phyloP scores from a whole-genome alignment of 2,888 invertebrate species.

The Caenorhabditis zanzibari region DNA sequence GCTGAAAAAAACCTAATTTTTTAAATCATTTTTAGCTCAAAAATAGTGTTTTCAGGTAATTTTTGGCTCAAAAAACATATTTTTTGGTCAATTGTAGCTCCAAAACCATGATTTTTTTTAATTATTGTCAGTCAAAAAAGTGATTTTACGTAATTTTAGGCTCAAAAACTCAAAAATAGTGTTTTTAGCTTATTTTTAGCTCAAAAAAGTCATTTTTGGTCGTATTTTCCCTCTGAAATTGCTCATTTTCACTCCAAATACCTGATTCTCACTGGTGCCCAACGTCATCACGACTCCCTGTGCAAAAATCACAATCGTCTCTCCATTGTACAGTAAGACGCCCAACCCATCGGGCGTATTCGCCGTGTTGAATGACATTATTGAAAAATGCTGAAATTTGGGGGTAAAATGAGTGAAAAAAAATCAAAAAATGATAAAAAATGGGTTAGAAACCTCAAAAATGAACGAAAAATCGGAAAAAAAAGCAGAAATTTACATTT shows the following conservation, averaged over 20 bases:
- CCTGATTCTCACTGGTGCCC: conserved; percentile 86
- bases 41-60: too few species aligned
- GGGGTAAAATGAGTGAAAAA: neutral
- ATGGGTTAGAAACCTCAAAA: neutral
- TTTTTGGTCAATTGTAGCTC: too few species aligned
- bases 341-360: conserved; percentile 93
- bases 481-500: neutral
- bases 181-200: too few species aligned
- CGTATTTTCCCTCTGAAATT: neutral
- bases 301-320: conserved; percentile 84
- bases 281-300: conserved; percentile 71
- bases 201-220: too few species aligned
- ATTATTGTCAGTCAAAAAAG: too few species aligned
- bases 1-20: too few species aligned
- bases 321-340: conserved; percentile 95
- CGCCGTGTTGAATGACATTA: conserved; percentile 96
- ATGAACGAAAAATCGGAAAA: neutral
- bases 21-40: too few species aligned
- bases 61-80: too few species aligned
- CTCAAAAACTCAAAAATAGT: too few species aligned
- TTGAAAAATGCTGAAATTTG: neutral
- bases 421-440: neutral
- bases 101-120: too few species aligned
- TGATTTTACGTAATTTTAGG: too few species aligned
- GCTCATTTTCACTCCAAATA: conserved; percentile 85